Percentiles rank a stretch among this genome's conserved stretches.
Conservation (phyloP, 2,888 invertebrate species). For the Rhagophthalmus giganteus region DNA sequence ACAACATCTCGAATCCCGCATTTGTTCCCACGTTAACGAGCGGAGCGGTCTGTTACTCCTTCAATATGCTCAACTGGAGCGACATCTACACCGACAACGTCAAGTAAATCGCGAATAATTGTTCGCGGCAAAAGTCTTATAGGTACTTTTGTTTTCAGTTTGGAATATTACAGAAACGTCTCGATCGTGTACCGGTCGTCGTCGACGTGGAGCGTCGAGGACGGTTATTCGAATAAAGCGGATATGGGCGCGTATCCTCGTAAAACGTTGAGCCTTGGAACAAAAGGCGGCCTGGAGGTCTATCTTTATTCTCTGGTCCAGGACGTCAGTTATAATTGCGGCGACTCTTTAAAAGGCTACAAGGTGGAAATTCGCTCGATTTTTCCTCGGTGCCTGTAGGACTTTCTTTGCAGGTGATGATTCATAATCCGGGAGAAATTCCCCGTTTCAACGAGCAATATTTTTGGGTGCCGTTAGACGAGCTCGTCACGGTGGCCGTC, state of each 20-base stretch:
- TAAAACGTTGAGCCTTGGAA: neutral
- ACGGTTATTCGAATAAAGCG: neutral
- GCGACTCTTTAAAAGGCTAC: neutral
- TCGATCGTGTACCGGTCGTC: conserved; percentile 3
- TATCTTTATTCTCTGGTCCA: neutral
- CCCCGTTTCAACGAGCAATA: conserved; percentile 64
- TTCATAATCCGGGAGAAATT: conserved; percentile 60
- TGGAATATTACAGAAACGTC: neutral
- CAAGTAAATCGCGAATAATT: conserved; percentile 48
- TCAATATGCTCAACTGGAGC: conserved; percentile 66
- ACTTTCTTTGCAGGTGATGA: no score
- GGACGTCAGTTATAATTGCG: neutral
- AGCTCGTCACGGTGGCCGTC: conserved; percentile 68
- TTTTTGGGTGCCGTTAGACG: conserved; percentile 65
- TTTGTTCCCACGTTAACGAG: conserved; percentile 70
- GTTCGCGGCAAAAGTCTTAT: neutral
- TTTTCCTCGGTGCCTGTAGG: no score
- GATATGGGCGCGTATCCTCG: neutral
- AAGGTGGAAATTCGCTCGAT: no score
- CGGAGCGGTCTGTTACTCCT: conserved; percentile 74
- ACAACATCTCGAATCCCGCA: conserved; percentile 49
- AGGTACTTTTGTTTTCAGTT: conserved; percentile 1
- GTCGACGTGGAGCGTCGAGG: neutral
- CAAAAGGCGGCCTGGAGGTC: neutral
- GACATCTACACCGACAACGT: conserved; percentile 65